Base-by-base conservation (phyloP, 1,140 invertebrate genomes). In the Halyomorpha halys region DNA sequence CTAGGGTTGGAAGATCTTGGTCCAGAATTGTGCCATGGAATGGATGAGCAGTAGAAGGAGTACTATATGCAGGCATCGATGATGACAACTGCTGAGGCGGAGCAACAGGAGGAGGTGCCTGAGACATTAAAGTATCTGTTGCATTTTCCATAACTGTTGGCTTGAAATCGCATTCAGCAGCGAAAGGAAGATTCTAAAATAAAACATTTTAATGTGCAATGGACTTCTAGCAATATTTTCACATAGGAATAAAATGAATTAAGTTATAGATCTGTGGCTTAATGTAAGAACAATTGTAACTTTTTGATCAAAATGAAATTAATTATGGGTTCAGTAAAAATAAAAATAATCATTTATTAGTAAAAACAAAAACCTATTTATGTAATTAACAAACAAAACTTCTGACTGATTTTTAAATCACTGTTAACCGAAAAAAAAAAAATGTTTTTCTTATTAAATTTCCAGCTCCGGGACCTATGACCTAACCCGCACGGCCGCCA, bases 101-200 rank as follows among this genome's bases (percentile, higher is more conserved):
- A 44, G 44, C 53, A 49, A 67, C 53, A 45, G 44, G 25, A 66
- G n/a, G 44, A 18, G 39, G 30, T 25, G 25, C 23, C 6, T 44
- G 18, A 18, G 61, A n/a, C 19, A 21, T 18, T 60, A 19, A 21
- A 53, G 16, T 5, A 54, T 34, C 59, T 59, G 54, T 16, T 47
- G 62, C 39, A 64, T 64, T 49, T 19, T 49, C 34, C 64, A 56
- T 2, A 47, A 61, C 21, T 8, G 74, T 71, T 56, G 81, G 80
- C 72, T 83, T 83, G 63, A 85, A 77, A 65, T 84, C 83, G 72
- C 83, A 85, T 72, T 84, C 83, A 39, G 82, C 76, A 18, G 83
- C 83, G 75, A 85, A 84, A 44, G 83, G 83, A 65, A 85, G 72
- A 70, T 81, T 81, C 81, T 84, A 39, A 39, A 39, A 39, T 39